Conservation (phyloP, 2,797 vertebrate species). For the Lacerta viridis region DNA sequence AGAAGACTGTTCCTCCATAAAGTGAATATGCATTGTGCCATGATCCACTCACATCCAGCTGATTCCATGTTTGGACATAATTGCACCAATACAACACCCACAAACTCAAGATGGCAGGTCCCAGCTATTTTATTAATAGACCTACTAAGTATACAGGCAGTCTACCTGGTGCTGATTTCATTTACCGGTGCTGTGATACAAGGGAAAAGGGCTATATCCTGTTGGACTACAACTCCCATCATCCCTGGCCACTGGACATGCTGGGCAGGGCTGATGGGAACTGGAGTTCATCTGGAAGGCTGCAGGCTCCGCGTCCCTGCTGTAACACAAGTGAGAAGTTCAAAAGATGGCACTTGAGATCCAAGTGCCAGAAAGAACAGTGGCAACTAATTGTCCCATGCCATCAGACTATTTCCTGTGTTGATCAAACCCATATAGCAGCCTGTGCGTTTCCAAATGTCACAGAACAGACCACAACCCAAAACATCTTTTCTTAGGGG, state of each 20-base stretch:
- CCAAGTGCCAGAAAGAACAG: not conserved
- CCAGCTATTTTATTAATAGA: not conserved
- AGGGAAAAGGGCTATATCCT: not conserved
- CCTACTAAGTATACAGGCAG: not conserved
- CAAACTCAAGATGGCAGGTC: not conserved
- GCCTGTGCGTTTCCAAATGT: not conserved
- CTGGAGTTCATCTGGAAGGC: not conserved
- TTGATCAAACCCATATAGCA: fast-evolving
- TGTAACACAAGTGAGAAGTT: not conserved
- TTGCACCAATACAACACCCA: not conserved
- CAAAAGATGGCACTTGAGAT: constrained; percentile 20
- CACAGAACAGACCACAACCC: not conserved
- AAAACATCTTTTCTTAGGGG: not conserved
- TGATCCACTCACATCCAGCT: not conserved
- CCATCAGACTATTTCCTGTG: not conserved
- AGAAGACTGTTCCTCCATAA: not conserved
- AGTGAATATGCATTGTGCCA: not conserved
- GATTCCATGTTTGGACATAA: not conserved
- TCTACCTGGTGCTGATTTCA: not conserved
- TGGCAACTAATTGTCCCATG: constrained; percentile 2
- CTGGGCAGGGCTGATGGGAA: not conserved
- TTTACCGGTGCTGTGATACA: not conserved
- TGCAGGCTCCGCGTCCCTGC: not conserved
- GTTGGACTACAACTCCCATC: not conserved
- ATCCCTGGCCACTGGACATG: not conserved